Conservation (phyloP, 2,797 vertebrate species). For the Danionella dracula region DNA sequence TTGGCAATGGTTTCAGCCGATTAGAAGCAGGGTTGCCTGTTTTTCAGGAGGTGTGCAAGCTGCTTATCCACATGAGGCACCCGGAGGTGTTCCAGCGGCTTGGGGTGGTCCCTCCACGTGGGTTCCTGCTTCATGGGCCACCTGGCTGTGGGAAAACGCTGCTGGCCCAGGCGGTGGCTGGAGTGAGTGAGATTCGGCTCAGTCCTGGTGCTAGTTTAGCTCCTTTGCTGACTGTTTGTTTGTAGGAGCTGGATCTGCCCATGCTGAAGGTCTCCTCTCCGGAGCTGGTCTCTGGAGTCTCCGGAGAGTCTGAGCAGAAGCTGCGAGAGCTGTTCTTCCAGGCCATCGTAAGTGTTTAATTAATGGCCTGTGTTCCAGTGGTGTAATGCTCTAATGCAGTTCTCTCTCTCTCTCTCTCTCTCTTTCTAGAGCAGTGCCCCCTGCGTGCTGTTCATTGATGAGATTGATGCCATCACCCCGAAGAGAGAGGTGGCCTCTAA, state of each 20-base stretch:
- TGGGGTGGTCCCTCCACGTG: constrained; percentile 83
- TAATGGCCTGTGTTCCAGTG: too few species aligned
- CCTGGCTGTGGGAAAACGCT: constrained; percentile 95
- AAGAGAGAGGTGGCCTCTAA: constrained; percentile 94
- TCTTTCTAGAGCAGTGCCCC: constrained; percentile 76
- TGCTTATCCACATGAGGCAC: constrained; percentile 88
- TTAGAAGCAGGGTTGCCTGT: not conserved
- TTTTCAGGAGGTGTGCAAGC: constrained; percentile 85
- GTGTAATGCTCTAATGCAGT: too few species aligned
- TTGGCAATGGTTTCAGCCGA: too few species aligned
- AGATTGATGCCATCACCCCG: constrained; percentile 93
- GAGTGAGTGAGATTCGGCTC: constrained; percentile 69
- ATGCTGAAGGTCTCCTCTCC: constrained; percentile 91
- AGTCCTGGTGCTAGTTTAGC: too few species aligned
- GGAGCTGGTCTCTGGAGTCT: constrained; percentile 92
- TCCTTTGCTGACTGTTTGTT: too few species aligned
- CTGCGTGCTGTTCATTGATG: constrained; percentile 92
- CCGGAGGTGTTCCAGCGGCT: constrained; percentile 88
- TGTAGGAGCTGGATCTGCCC: constrained; percentile 83
- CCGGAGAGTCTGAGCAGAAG: constrained; percentile 94
- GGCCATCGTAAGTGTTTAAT: constrained; percentile 84
- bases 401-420: too few species aligned
- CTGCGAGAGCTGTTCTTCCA: constrained; percentile 86
- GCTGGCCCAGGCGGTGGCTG: constrained; percentile 89
- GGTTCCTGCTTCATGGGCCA: constrained; percentile 91